Conservation (phyloP, 2,888 invertebrate genomes). For the Sialis fuliginosa region DNA sequence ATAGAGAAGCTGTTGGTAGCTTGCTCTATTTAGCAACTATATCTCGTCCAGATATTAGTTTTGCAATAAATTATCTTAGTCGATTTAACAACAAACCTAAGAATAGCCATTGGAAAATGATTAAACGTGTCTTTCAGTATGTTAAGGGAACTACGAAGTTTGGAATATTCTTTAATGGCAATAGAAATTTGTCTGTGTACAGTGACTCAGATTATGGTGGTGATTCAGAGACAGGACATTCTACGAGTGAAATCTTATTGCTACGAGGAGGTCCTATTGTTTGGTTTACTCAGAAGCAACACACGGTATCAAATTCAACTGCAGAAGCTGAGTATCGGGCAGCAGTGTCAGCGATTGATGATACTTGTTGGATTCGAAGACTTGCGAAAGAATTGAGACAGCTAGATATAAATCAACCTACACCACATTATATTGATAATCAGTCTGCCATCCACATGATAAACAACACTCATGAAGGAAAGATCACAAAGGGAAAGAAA, state of each 20-base stretch:
- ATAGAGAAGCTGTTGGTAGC: constrained; percentile 8
- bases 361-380: constrained; percentile 10
- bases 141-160: constrained; percentile 10
- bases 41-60: constrained; percentile 5
- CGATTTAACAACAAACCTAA: constrained; percentile 7
- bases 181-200: constrained; percentile 6
- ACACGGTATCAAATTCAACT: constrained; percentile 11
- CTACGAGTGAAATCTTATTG: constrained; percentile 10
- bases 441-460: constrained; percentile 10
- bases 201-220: constrained; percentile 11
- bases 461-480: constrained; percentile 7
- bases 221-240: constrained; percentile 7
- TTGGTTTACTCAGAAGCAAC: constrained; percentile 10
- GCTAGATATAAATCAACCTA: constrained; percentile 1
- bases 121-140: constrained; percentile 11
- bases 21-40: constrained; percentile 6
- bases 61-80: constrained; percentile 5
- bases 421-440: constrained; percentile 11
- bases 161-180: constrained; percentile 8
- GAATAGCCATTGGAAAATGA: constrained; percentile 8
- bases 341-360: constrained; percentile 11
- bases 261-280: constrained; percentile 9
- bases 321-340: constrained; percentile 18
- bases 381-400: constrained; percentile 1
- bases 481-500: constrained; percentile 9